Base-by-base conservation (phyloP, 2,888 invertebrate species). In the Drosophila neoperkinsi region DNA sequence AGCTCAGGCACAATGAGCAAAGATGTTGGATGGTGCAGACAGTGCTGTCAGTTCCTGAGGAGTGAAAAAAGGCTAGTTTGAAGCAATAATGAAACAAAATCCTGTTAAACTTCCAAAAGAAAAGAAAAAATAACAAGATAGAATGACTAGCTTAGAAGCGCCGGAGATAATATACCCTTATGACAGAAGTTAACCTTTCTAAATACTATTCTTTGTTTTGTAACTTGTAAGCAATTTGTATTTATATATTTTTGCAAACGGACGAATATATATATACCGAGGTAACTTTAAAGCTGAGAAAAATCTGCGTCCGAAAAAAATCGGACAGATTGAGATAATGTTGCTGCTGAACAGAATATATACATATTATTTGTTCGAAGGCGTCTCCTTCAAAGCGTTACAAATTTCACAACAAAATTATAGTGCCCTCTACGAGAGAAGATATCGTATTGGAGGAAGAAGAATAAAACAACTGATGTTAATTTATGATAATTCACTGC, bases 1-100 rank as follows among this genome's bases (percentile, higher is more conserved):
- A 62, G 65, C 79, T 65, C 75, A 72, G 49, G 59, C 61, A 68
- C 77, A 78, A 71, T 77, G 58, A n/a, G 31, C 46, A 49, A 34
- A 59, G 46, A 74, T 51, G 69, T 50, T 66, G 55, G 38, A 51
- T 60, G 50, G 28, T 60, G 60, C 59, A 49, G 55, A 46, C 68
- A 69, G 55, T 59, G 63, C 46, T 72, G 64, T 36, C 71, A 58
- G 52, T 57, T 67, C 50, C 50, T 55, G 13, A 38, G 51, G 33
- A 11, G 49, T 6, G 38, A 61, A 38, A 43, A 31, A 31, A 30
- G n/a, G 43, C 36, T 53, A 60, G 46, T 60, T 70, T 36, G 60
- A 46, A 41, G 65, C 52, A 25, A 5, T 46, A 46, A 46, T 25
- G 46, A 25, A 16, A 25, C 16, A 46, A 16, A 46, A 46, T 25